Percentiles rank a stretch among this genome's conserved stretches.
These are phyloP conservation scores for Rhyacophila evoluta DNA, from an alignment of 2,888 invertebrate genomes.

Conservation along the genomic window DNA sequence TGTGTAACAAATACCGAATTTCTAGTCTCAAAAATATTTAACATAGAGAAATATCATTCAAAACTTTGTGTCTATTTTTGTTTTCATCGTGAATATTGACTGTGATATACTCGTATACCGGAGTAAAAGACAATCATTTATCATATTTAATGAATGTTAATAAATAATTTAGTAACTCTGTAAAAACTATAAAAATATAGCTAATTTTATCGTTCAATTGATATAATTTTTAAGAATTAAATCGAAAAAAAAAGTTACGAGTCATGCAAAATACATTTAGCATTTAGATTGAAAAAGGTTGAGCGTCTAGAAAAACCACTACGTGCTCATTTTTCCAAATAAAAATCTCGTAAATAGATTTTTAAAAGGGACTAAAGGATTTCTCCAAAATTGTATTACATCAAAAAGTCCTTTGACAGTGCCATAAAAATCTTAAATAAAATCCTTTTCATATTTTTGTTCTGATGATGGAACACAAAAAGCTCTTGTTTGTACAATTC, in stretches of 20 bases:
- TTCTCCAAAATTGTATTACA: conserved; percentile 32
- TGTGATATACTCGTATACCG: too few relatives aligned
- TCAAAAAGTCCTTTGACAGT: conserved; percentile 31
- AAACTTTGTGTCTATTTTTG: too few relatives aligned
- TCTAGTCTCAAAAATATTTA: too few relatives aligned
- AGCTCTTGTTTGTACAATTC: conserved; percentile 49
- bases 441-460: conserved; percentile 35
- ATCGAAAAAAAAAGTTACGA: conserved; percentile 18
- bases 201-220: too few relatives aligned
- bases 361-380: conserved; percentile 15
- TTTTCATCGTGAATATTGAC: too few relatives aligned
- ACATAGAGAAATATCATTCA: too few relatives aligned
- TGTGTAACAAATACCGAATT: too few relatives aligned
- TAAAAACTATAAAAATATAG: too few relatives aligned
- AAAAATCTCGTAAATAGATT: conserved; percentile 2
- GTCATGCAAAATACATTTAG: conserved; percentile 22
- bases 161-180: too few relatives aligned
- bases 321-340: conserved; percentile 15
- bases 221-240: neutral
- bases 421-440: conserved; percentile 27
- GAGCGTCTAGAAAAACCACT: neutral
- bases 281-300: conserved; percentile 22
- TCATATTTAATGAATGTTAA: too few relatives aligned
- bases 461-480: conserved; percentile 40
- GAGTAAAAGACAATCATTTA: too few relatives aligned